These are phyloP conservation scores for Hemichromis elongatus DNA, from an alignment of 2,113 vertebrate species.

Conservation along the genomic window DNA sequence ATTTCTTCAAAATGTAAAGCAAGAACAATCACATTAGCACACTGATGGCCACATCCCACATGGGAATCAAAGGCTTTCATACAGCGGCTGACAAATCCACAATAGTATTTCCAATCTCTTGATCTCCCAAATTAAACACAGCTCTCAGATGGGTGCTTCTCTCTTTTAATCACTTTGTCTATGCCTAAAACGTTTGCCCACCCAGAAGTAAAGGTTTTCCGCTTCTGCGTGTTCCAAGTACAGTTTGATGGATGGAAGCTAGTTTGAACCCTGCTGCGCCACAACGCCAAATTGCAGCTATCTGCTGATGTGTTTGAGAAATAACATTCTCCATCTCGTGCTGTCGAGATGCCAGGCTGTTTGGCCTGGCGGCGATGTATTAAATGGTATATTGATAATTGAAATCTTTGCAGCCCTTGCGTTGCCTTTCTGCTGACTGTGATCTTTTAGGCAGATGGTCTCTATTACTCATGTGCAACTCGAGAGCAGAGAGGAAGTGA, in stretches of 20 bases:
- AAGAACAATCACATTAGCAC: background rate
- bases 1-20: background rate
- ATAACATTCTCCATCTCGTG: slow-evolving; percentile 66
- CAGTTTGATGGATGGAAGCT: slow-evolving; percentile 61
- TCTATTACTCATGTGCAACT: slow-evolving; percentile 64
- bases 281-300: slow-evolving; percentile 60
- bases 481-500: background rate
- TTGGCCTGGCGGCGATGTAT: slow-evolving; percentile 64
- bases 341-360: slow-evolving; percentile 59
- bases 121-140: slow-evolving; percentile 1
- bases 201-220: slow-evolving; percentile 2
- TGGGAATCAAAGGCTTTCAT: background rate
- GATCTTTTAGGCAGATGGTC: slow-evolving; percentile 67
- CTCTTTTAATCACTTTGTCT: slow-evolving; percentile 20
- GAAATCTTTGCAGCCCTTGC: slow-evolving; percentile 58
- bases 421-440: slow-evolving; percentile 66
- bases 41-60: background rate
- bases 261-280: slow-evolving; percentile 36
- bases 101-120: background rate
- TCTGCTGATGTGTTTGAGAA: slow-evolving; percentile 65
- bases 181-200: slow-evolving; percentile 1
- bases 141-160: background rate
- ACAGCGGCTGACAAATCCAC: background rate
- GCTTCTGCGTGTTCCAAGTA: slow-evolving; percentile 33
- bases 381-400: slow-evolving; percentile 76